Evolutionary conservation across 2,888 invertebrate genomes (phyloP).

Genomic region (Prosopocoilus inquinatus): DNA sequence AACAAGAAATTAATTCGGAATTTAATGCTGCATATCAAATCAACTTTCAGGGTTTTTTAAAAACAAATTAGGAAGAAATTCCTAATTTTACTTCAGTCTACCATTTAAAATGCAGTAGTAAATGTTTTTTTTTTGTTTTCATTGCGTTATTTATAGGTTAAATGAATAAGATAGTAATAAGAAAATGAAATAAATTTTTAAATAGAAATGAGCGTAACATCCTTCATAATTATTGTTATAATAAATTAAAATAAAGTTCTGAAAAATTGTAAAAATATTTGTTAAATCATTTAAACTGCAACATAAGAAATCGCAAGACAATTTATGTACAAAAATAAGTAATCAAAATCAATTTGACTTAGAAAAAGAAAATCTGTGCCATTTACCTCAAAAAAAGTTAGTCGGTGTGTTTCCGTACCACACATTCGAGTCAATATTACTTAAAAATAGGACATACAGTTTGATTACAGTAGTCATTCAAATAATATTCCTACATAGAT

Average conservation of each 20-base stretch:
- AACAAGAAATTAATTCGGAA: slow-evolving; percentile 6
- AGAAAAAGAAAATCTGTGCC: no score
- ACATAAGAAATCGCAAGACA: no score
- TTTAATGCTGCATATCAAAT: no score
- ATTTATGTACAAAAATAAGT: slow-evolving; percentile 1
- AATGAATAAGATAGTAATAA: no score
- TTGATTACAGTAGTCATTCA: slow-evolving; percentile 29
- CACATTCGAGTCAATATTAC: slow-evolving; percentile 15
- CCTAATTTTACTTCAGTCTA: no score
- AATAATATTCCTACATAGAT: slow-evolving; percentile 37
- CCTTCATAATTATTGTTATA: background rate
- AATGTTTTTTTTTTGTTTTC: background rate
- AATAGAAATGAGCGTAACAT: background rate
- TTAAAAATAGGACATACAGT: slow-evolving; percentile 20
- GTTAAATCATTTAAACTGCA: background rate
- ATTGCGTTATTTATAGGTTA: no score
- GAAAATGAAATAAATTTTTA: no score
- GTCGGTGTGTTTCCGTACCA: background rate
- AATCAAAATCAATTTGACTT: background rate
- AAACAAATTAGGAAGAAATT: no score
- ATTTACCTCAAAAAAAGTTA: no score
- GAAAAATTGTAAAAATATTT: background rate
- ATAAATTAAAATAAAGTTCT: background rate
- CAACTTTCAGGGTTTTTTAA: no score
- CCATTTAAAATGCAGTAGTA: background rate